Percentiles rank a stretch among this genome's conserved stretches.
Conservation (phyloP, 2,797 vertebrate genomes). For the Mico argentatus region DNA sequence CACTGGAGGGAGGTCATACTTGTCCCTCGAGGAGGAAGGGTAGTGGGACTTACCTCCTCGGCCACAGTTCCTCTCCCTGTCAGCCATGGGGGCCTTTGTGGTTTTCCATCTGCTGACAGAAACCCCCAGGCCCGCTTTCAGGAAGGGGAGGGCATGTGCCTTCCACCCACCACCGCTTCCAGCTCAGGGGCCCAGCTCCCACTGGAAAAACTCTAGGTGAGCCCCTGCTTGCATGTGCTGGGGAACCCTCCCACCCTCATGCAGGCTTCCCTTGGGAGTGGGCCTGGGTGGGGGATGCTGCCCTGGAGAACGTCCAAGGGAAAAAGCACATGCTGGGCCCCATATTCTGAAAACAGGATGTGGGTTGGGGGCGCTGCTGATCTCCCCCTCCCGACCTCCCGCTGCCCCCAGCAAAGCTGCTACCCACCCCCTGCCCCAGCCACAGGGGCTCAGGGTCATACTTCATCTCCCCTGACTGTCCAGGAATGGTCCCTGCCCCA, state of each 20-base stretch:
- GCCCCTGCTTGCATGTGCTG: not conserved
- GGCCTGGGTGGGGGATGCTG: constrained; percentile 45
- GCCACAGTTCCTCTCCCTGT: not conserved
- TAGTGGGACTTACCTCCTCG: not conserved
- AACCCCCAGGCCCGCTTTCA: not conserved
- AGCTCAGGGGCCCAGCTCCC: not conserved
- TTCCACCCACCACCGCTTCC: not conserved
- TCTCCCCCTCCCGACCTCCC: not conserved
- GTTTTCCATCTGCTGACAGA: not conserved
- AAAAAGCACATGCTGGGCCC: not conserved
- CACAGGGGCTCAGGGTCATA: not conserved
- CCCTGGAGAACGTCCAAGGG: constrained; percentile 33
- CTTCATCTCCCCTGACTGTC: not conserved
- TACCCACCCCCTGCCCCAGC: not conserved
- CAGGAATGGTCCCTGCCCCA: not conserved
- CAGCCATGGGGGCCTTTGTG: not conserved
- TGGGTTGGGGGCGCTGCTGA: not conserved
- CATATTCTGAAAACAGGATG: constrained; percentile 65
- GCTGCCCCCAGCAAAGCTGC: not conserved
- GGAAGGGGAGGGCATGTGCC: constrained; percentile 35
- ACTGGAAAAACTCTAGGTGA: constrained; percentile 59
- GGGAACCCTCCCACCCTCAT: constrained; percentile 74
- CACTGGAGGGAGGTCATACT: constrained; percentile 11
- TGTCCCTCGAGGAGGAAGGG: not conserved
- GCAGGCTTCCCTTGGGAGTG: constrained; percentile 32